These are phyloP conservation scores for Leguminivora glycinivorella DNA, from an alignment of 1,140 invertebrate species.

Conservation along the genomic window DNA sequence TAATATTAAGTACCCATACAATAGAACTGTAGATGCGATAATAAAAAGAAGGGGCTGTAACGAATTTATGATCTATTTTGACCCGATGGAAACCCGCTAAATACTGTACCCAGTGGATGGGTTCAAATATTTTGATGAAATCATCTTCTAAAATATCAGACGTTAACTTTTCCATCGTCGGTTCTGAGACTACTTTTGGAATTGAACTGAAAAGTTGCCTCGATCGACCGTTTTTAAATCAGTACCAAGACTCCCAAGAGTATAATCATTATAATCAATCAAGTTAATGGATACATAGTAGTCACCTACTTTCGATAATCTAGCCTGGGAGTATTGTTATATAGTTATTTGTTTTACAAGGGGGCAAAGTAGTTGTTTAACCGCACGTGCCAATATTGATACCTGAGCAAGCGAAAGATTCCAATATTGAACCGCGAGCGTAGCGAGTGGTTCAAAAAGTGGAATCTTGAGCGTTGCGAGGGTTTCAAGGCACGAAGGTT, in stretches of 20 bases:
- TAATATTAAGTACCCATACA: conserved; percentile 32
- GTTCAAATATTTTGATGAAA: conserved; percentile 45
- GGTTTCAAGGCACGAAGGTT: no score
- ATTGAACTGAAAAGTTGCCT: neutral
- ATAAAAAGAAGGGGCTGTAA: conserved; percentile 35
- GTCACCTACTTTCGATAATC: no score
- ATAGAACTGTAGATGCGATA: conserved; percentile 36
- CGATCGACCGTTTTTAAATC: neutral
- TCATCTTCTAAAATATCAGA: conserved; percentile 51
- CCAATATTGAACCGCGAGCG: no score
- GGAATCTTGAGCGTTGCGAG: no score
- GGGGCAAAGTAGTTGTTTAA: no score
- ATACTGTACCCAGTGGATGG: conserved; percentile 38
- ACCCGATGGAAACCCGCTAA: conserved; percentile 42
- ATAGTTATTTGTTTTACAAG: no score
- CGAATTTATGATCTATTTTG: conserved; percentile 44
- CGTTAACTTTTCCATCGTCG: conserved; percentile 41
- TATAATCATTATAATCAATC: neutral
- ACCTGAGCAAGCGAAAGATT: no score
- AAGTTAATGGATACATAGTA: neutral
- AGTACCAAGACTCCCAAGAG: neutral
- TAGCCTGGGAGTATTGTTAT: no score
- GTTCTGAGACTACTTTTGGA: neutral
- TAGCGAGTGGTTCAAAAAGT: no score
- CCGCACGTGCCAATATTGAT: no score